These are phyloP conservation scores for Caenorhabditis briggsae DNA, from an alignment of 1,140 invertebrate species.

Conservation along the genomic window DNA sequence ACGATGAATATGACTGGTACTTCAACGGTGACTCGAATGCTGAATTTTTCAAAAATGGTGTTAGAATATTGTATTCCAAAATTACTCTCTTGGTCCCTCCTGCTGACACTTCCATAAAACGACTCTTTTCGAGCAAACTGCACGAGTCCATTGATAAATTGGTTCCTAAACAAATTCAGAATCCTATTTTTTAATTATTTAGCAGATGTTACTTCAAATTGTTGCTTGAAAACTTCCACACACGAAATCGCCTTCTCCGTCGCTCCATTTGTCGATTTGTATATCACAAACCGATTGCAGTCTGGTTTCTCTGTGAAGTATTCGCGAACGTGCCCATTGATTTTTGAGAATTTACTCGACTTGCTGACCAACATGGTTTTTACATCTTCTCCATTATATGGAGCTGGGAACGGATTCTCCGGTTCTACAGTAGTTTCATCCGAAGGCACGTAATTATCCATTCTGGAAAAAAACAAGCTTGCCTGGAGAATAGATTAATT, in stretches of 20 bases:
- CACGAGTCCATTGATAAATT: slow-evolving; percentile 28
- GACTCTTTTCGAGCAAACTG: not conserved
- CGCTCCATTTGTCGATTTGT: slow-evolving; percentile 12
- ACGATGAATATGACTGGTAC: slow-evolving; percentile 34
- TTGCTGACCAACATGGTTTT: slow-evolving; percentile 37
- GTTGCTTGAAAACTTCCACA: slow-evolving; percentile 36
- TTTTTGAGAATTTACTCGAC: slow-evolving; percentile 37
- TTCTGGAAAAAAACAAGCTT: not conserved
- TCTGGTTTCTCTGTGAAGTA: slow-evolving; percentile 28
- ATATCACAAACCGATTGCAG: not conserved
- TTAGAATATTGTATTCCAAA: not conserved
- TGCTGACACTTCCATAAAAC: slow-evolving; percentile 6
- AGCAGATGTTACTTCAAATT: not conserved
- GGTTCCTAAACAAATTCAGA: not conserved
- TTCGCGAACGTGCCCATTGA: slow-evolving; percentile 3
- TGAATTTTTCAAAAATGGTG: not conserved
- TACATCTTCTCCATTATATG: not conserved
- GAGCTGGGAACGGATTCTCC: slow-evolving; percentile 9
- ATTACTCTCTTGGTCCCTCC: slow-evolving; percentile 29
- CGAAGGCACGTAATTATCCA: slow-evolving; percentile 10
- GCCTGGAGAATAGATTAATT: too few species aligned
- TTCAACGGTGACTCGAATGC: slow-evolving; percentile 36
- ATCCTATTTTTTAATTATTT: not conserved
- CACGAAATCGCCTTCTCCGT: slow-evolving; percentile 15
- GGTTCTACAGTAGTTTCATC: slow-evolving; percentile 12